phyloP scores from a whole-genome alignment of 2,888 invertebrate species.

The Malacosoma neustria region DNA sequence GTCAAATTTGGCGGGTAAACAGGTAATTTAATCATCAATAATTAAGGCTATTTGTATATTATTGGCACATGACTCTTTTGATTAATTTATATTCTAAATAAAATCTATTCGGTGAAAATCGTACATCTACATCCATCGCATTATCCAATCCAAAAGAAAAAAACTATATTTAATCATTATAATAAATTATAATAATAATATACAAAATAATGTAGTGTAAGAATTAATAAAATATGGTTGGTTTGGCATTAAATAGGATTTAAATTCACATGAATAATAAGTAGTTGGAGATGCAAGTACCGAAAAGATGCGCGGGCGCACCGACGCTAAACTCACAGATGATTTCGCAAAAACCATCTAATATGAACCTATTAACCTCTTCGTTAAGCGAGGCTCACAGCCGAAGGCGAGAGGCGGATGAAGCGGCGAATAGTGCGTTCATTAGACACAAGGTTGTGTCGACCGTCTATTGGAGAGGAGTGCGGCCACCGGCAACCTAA shows the following conservation, averaged over 20 bases:
- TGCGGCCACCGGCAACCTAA: constrained; percentile 14
- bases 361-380: constrained; percentile 76
- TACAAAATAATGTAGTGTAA: too few relatives aligned
- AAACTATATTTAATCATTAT: too few relatives aligned
- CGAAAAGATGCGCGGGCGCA: constrained; percentile 57
- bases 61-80: constrained; percentile 11
- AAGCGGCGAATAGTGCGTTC: constrained; percentile 61
- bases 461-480: constrained; percentile 45
- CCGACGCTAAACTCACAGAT: constrained; percentile 42
- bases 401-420: constrained; percentile 71
- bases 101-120: too few relatives aligned
- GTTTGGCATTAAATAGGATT: too few relatives aligned
- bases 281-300: too few relatives aligned
- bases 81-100: too few relatives aligned
- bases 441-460: constrained; percentile 69
- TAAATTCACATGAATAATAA: too few relatives aligned
- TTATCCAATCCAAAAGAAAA: too few relatives aligned
- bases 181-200: too few relatives aligned
- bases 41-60: constrained; percentile 15
- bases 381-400: constrained; percentile 58
- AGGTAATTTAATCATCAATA: constrained; percentile 20
- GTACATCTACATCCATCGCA: too few relatives aligned
- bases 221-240: too few relatives aligned
- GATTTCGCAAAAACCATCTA: constrained; percentile 73
- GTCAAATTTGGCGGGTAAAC: constrained; percentile 27